Evolutionary conservation across 2,888 invertebrate species (phyloP).

Genomic region (Crematogaster levior): DNA sequence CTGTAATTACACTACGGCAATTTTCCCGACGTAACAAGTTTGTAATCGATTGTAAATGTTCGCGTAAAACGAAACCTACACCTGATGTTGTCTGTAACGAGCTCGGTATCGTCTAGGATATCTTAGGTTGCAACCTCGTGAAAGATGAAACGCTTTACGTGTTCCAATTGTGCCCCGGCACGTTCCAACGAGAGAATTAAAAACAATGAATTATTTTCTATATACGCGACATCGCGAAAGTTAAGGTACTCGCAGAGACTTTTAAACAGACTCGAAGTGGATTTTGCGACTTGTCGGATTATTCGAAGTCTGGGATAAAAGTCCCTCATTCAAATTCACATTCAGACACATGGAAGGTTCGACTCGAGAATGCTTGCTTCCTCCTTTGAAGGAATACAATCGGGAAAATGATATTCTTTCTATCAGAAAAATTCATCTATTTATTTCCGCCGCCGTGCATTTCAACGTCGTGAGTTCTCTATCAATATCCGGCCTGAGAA

Average conservation of each 20-base stretch:
- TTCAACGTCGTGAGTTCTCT: neutral
- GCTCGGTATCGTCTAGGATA: neutral
- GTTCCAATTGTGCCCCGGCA: neutral
- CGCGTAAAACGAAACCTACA: conserved; percentile 18
- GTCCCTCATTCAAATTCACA: too few species aligned
- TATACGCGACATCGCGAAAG: neutral
- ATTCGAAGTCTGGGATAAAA: neutral
- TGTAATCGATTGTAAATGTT: conserved; percentile 32
- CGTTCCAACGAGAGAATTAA: neutral
- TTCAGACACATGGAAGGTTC: neutral
- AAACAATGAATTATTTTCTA: neutral
- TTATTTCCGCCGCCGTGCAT: conserved; percentile 4
- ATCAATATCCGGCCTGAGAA: conserved; percentile 41
- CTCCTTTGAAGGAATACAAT: neutral
- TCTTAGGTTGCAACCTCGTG: neutral
- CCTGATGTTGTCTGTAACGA: neutral
- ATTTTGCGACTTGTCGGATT: conserved; percentile 16
- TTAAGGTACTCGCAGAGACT: neutral
- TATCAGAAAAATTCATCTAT: conserved; percentile 29
- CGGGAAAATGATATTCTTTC: neutral
- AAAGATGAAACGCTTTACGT: neutral
- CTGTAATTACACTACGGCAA: conserved; percentile 30
- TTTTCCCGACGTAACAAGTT: conserved; percentile 44
- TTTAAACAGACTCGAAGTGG: neutral
- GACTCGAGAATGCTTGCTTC: neutral